Conservation (phyloP, 2,797 vertebrate species). For the Allobates femoralis region DNA sequence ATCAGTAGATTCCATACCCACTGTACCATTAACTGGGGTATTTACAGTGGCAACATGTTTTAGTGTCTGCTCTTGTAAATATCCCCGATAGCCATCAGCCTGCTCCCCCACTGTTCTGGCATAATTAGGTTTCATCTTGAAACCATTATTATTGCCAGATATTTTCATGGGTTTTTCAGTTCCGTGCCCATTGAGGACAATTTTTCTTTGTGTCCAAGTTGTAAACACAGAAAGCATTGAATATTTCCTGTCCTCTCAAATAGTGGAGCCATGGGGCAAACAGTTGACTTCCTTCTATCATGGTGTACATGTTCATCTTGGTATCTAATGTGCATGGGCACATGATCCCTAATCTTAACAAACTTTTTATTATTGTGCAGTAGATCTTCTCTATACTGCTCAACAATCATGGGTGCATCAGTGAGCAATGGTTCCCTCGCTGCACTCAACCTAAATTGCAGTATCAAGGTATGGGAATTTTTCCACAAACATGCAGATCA, state of each 20-base stretch:
- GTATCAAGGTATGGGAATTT: constrained; percentile 2
- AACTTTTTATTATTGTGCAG: not conserved
- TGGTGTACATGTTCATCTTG: not conserved
- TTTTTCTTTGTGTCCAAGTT: not conserved
- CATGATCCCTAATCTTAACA: not conserved
- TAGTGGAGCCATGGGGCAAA: not conserved
- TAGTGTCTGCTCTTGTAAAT: not conserved
- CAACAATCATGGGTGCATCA: not conserved
- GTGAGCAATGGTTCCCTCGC: not conserved
- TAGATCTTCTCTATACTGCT: not conserved
- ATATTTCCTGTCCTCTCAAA: not conserved
- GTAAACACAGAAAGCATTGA: too few relatives aligned
- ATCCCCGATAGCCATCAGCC: not conserved
- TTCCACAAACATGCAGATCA: constrained; percentile 11
- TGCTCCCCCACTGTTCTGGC: too few relatives aligned
- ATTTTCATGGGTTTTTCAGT: not conserved
- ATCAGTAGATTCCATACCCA: not conserved
- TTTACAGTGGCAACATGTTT: not conserved
- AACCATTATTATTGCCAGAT: not conserved
- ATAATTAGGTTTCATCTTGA: too few relatives aligned
- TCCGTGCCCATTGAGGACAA: not conserved
- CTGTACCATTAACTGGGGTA: not conserved
- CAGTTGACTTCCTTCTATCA: not conserved
- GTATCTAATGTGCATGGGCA: not conserved
- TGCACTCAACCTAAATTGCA: not conserved